Evolutionary conservation across 2,888 invertebrate genomes (phyloP), one percentile per base, ranked within the genome.

Genomic region (Apamea sordens): DNA sequence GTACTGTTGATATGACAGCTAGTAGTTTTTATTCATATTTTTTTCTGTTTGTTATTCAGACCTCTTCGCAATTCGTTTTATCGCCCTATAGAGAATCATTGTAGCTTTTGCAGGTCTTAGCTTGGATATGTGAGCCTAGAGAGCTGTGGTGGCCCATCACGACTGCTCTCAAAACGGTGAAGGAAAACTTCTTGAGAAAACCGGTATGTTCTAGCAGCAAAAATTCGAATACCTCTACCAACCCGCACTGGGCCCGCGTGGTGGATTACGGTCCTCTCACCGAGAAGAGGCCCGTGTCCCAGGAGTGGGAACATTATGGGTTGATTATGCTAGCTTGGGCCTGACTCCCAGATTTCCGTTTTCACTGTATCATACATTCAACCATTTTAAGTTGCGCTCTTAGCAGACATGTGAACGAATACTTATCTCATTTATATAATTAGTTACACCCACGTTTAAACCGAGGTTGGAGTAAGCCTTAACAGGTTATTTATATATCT

Each of bases 391-490:
- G 13, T 53, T 18, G 13, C 77, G 13, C 77, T 53, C 2, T 41
- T 8, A 18, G 7, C 8, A 18, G 32, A 56, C 8, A 75, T 32
- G 36, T 76, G 28, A 15, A 41, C 8, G 28, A 2, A 24, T 44
- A n/a, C 44, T 80, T 44, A 53, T 53, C 6, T n/a, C 18, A 6
- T 28, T 73, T 3, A 81, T 7, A 18, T 7, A 24, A 73, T 79
- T 63, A 75, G 28, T 13, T 36, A 82, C 63, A 24, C 21, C 56
- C 65, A 41, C 65, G 21, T 0, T 28, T 21, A 2, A 36, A 83
- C 68, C 10, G 10, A 13, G 32, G 28, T 56, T n/a, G 50, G 1
- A 15, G 2, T 69, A 78, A 65, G 84, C n/a, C 50, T 24, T 36
- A 61, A 10, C 41, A 8, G 32, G 32, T 70, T 70, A 79, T 24